These are phyloP conservation scores for Suillia variegata DNA, from an alignment of 2,888 invertebrate species.

Conservation along the genomic window DNA sequence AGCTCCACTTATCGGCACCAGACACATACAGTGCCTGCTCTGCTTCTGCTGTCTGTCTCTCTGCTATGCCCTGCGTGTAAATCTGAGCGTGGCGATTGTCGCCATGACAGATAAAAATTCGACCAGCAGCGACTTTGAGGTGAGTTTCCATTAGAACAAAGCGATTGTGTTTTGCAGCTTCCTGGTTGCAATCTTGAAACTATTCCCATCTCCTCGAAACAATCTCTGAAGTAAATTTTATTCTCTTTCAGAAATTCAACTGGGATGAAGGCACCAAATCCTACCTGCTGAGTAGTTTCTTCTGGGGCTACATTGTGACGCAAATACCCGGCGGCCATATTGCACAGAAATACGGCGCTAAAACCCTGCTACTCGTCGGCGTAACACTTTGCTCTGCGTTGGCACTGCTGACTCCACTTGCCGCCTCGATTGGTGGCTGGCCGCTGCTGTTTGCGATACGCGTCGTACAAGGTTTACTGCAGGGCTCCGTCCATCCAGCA, in stretches of 20 bases:
- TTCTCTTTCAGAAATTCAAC: slow-evolving; percentile 63
- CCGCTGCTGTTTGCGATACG: slow-evolving; percentile 66
- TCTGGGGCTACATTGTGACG: slow-evolving; percentile 71
- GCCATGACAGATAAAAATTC: slow-evolving; percentile 70
- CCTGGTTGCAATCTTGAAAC: no score
- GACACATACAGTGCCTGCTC: slow-evolving; percentile 69
- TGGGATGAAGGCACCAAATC: slow-evolving; percentile 66
- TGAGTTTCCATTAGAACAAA: slow-evolving; percentile 39
- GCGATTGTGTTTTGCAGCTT: background rate
- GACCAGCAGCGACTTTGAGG: slow-evolving; percentile 60
- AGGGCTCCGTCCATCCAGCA: slow-evolving; percentile 72
- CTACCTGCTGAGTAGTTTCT: slow-evolving; percentile 69
- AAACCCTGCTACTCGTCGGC: slow-evolving; percentile 66
- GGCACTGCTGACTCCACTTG: slow-evolving; percentile 71
- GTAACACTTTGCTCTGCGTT: slow-evolving; percentile 68
- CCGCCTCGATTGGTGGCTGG: slow-evolving; percentile 71
- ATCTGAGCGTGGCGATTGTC: slow-evolving; percentile 74
- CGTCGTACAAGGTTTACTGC: slow-evolving; percentile 70
- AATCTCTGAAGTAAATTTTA: no score
- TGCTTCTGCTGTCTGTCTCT: slow-evolving; percentile 69
- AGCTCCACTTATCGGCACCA: slow-evolving; percentile 64
- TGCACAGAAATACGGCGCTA: slow-evolving; percentile 74
- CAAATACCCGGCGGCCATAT: slow-evolving; percentile 72
- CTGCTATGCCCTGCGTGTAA: slow-evolving; percentile 70
- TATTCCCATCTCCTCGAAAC: no score